Conservation (phyloP, 1,140 invertebrate species). For the Uloborus diversus region DNA sequence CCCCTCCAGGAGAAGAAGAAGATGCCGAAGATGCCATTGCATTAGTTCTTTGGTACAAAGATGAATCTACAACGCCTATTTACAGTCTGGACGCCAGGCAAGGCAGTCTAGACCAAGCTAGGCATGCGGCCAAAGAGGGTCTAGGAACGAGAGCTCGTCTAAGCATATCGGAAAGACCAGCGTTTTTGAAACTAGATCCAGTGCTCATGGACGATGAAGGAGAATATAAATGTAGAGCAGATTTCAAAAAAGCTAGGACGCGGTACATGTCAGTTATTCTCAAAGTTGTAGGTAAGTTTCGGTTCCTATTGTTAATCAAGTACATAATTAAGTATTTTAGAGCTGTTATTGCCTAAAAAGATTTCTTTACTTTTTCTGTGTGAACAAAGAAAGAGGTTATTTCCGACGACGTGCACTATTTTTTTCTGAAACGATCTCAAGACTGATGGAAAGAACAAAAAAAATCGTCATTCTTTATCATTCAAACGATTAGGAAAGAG, state of each 20-base stretch:
- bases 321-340: too few relatives aligned
- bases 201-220: conserved; percentile 72
- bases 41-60: conserved; percentile 68
- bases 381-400: too few relatives aligned
- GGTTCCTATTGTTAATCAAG: neutral
- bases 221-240: conserved; percentile 86
- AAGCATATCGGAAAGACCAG: conserved; percentile 64
- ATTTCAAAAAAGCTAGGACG: conserved; percentile 87
- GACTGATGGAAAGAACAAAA: too few relatives aligned
- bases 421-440: too few relatives aligned
- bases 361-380: too few relatives aligned
- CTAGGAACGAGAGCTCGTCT: conserved; percentile 57
- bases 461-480: too few relatives aligned
- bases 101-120: conserved; percentile 59
- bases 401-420: too few relatives aligned
- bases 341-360: too few relatives aligned
- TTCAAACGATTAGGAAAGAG: too few relatives aligned
- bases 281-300: conserved; percentile 59
- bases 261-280: conserved; percentile 60
- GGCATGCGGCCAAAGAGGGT: conserved; percentile 59
- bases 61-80: conserved; percentile 79
- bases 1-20: conserved; percentile 69
- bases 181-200: conserved; percentile 56
- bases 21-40: conserved; percentile 53
- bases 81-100: conserved; percentile 69